A percentile compares a stretch with the other conserved stretches of the same genome.
phyloP scores from a whole-genome alignment of 2,888 invertebrate species.

The Drosophila kambysellisi region DNA sequence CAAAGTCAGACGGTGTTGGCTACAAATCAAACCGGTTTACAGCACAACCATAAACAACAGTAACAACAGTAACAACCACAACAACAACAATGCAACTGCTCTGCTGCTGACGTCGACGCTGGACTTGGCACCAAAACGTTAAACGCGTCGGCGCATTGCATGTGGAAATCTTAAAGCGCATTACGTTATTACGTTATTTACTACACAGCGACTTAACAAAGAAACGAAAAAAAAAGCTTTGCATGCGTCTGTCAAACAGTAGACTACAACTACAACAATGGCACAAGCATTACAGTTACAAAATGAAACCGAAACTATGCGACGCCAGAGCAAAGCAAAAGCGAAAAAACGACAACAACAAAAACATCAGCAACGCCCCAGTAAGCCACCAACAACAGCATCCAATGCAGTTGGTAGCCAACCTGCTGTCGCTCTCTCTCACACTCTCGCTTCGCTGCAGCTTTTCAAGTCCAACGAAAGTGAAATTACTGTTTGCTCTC shows the following conservation, averaged over 20 bases:
- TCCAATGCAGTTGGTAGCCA: conserved; percentile 56
- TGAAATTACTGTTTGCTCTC: conserved; percentile 65
- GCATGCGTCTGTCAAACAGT: conserved; percentile 39
- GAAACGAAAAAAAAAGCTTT: conserved; percentile 46
- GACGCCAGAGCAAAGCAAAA: conserved; percentile 41
- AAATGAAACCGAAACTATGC: conserved; percentile 71
- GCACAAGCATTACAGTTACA: conserved; percentile 76
- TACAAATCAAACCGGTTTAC: conserved; percentile 62
- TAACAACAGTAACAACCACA: conserved; percentile 8
- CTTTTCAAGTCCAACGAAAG: conserved; percentile 81
- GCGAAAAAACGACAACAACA: conserved; percentile 40
- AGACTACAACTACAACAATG: conserved; percentile 59
- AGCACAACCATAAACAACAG: conserved; percentile 22
- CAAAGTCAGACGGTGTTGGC: conserved; percentile 52
- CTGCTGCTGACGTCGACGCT: conserved; percentile 55
- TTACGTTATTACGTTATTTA: conserved; percentile 72
- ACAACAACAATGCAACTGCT: conserved; percentile 17
- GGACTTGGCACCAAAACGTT: conserved; percentile 84
- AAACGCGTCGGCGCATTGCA: conserved; percentile 52
- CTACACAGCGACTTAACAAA: conserved; percentile 35
- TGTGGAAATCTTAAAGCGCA: conserved; percentile 74
- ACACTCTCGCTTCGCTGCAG: conserved; percentile 52
- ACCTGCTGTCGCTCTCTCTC: conserved; percentile 34
- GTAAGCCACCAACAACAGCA: conserved; percentile 29
- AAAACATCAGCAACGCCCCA: conserved; percentile 53